Evolutionary conservation across 1,140 invertebrate species (phyloP), one percentile per base, ranked within the genome.

Genomic region (Aphis gossypii): DNA sequence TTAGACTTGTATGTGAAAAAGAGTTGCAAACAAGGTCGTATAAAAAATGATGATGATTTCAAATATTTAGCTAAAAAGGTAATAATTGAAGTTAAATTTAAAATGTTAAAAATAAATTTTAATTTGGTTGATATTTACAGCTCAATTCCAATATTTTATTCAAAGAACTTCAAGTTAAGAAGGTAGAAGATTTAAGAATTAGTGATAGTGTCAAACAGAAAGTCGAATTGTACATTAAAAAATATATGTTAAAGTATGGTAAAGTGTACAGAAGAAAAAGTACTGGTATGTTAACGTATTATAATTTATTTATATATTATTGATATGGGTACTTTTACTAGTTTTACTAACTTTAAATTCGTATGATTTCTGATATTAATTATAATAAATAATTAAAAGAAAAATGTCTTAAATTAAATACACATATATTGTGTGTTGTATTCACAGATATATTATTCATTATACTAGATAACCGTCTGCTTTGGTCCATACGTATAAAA

Each of bases 31-130:
- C 95, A 97, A 94, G 99, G 98, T 2, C 96, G 97, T 94, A 99
- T 99, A 94, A 97, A 97, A 0, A 97, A 96, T 95, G 99, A 97
- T 0, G 98, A 99, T 88, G 98, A 99, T 95, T 99, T 99, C 95
- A 99, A 99, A 95, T 98, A 99, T 96, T 96, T 99, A 44, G 98
- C 99, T 1, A 97, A 98, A 95, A 99, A 99, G 97, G 98, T 99
- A 95, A 95, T 83, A n/a, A 56, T 44, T 92, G 0, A 82, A 46
- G 21, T 90, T 87, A 0, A 87, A 82, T 90, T 38, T 41, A 93
- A 44, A 88, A 76, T 92, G 92, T 68, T 88, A 41, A 41, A 41
- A 41, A 41, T 60, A 87, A 93, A 93, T 87, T 76, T 91, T 84
- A 90, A 41, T 91, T 89, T 44, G 94, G 51, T 93, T 46, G n/a